Evolutionary conservation across 2,888 invertebrate genomes (phyloP), one percentile per base, ranked within the genome.

Genomic region (Clunio marinus): DNA sequence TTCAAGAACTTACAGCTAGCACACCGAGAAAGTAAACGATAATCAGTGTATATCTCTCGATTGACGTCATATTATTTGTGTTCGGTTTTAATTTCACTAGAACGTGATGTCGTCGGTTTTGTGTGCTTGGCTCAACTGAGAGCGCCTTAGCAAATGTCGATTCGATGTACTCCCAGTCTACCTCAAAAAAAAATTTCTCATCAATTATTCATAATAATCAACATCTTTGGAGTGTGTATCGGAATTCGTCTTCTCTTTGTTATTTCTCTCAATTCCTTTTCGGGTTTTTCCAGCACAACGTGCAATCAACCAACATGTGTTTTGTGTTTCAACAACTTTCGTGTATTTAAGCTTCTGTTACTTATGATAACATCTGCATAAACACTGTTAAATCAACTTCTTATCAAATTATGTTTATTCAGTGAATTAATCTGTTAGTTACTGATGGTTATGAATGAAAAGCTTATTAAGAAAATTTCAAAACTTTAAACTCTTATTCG

Each of bases 231-330:
- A n/a, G n/a, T n/a, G 41, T 41, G 2, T 41, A 10, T 41, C 41
- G 8, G 5, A 32, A 32, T 8, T 51, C 17, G 51, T n/a, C 22
- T 51, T 15, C 35, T n/a, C n/a, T n/a, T n/a, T n/a, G n/a, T n/a
- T n/a, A n/a, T n/a, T 13, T 32, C 35, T 32, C 8, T 4, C 15
- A 35, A 10, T 17, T 32, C 35, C 4, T 41, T 7, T 62, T 32
- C 15, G 20, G 63, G 63, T 45, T 65, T 65, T 65, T 46, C 63
- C 63, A 5, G 5, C 35, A 32, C 51, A 51, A 41, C n/a, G 13
- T 41, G 41, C 41, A 3, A 32, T 51, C 24, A 51, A 2, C 2
- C 51, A 10, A 51, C 51, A 51, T 20, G 17, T 51, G 51, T 51
- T 51, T 51, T 45, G n/a, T 32, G 32, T 32, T 7, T 45, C n/a